These are phyloP conservation scores for Paedocypris sp. DNA, from an alignment of 2,113 vertebrate genomes.

Conservation along the genomic window DNA sequence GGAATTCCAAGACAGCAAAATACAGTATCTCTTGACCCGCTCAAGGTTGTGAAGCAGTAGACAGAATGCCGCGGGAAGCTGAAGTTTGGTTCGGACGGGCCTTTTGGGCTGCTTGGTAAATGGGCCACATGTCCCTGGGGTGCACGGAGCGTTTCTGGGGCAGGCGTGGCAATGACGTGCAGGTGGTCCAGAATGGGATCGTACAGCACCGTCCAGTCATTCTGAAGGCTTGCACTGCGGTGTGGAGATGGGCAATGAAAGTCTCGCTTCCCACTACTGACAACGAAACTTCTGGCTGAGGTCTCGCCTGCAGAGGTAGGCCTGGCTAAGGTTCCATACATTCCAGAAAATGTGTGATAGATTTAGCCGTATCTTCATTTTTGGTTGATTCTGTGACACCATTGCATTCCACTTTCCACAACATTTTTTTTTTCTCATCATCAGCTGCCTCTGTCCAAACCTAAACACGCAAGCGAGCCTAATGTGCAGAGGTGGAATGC, in stretches of 20 bases:
- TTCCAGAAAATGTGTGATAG: too few relatives aligned
- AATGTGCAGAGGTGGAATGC: conserved; percentile 36
- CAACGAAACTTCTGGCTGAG: neutral
- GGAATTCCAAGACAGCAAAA: too few relatives aligned
- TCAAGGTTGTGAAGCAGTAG: neutral
- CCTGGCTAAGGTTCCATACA: too few relatives aligned
- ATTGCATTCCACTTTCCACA: conserved; percentile 14
- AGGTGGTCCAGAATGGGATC: conserved; percentile 51
- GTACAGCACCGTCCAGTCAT: conserved; percentile 42
- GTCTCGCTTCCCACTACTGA: neutral
- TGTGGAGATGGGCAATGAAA: conserved; percentile 21
- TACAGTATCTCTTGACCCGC: neutral
- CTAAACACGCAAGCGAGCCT: neutral
- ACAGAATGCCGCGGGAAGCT: neutral
- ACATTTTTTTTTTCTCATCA: conserved; percentile 30
- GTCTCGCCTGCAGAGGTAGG: neutral
- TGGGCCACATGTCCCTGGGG: conserved; percentile 64
- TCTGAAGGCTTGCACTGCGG: conserved; percentile 26
- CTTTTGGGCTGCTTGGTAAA: conserved; percentile 54
- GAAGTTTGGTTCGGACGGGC: conserved; percentile 42
- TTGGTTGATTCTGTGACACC: too few relatives aligned
- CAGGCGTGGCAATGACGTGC: conserved; percentile 55
- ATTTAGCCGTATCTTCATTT: too few relatives aligned
- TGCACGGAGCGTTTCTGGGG: conserved; percentile 59
- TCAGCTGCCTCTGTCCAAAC: conserved; percentile 32